These are phyloP conservation scores for Gallirallus australis DNA, from an alignment of 2,797 vertebrate species.

Conservation along the genomic window DNA sequence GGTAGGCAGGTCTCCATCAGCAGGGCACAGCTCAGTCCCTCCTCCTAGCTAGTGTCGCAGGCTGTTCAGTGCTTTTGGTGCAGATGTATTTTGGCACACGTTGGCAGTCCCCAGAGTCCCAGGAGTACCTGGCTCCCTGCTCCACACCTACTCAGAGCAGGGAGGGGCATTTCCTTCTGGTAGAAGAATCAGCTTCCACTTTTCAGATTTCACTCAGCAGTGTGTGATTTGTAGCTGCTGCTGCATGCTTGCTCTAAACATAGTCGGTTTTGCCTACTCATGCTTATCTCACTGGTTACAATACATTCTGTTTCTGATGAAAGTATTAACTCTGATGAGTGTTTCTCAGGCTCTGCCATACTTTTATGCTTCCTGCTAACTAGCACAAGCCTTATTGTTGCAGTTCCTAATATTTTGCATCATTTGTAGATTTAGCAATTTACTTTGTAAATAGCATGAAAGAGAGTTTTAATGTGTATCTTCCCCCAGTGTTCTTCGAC, in stretches of 20 bases:
- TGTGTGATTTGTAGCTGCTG: conserved; percentile 1
- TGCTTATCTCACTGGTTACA: conserved; percentile 39
- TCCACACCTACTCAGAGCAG: neutral
- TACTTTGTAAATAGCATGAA: conserved; percentile 21
- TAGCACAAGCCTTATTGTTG: neutral
- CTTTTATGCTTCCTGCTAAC: conserved; percentile 12
- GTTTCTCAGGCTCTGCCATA: conserved; percentile 1
- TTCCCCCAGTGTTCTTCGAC: neutral
- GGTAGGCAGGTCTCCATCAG: neutral
- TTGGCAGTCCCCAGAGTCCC: neutral
- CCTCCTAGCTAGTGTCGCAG: neutral
- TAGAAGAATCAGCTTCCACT: neutral
- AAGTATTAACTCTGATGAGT: conserved; percentile 29
- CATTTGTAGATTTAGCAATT: conserved; percentile 26
- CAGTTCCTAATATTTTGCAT: conserved; percentile 43
- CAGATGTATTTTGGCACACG: neutral
- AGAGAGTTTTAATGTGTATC: conserved; percentile 1
- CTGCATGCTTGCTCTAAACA: neutral
- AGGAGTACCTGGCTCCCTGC: neutral
- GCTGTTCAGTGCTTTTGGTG: neutral
- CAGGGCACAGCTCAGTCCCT: neutral
- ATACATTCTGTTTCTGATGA: conserved; percentile 31
- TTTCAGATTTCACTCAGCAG: conserved; percentile 28
- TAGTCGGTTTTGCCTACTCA: conserved; percentile 32
- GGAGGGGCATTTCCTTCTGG: neutral